Evolutionary conservation across 2,113 vertebrate species (phyloP).

Genomic region (Chaetodon trifascialis): DNA sequence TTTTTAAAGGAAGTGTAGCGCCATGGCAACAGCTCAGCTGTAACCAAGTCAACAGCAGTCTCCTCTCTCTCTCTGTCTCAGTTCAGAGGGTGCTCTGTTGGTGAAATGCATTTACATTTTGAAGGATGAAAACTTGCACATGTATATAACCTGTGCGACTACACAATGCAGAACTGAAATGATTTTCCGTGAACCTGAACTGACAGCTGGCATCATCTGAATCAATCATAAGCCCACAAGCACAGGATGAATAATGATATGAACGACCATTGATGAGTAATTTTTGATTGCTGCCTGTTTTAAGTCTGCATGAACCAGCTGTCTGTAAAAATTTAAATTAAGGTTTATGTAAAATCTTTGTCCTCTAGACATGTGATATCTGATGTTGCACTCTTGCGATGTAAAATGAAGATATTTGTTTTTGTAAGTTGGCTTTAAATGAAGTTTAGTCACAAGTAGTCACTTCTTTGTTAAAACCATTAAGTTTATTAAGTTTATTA

Average conservation of each 20-base stretch:
- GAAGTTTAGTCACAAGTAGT: too few species aligned
- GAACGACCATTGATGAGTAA: neutral
- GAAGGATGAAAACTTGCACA: neutral
- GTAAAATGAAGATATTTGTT: neutral
- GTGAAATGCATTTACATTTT: conserved; percentile 7
- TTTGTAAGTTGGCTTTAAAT: neutral
- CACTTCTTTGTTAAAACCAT: neutral
- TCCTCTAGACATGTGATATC: neutral
- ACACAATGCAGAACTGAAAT: neutral
- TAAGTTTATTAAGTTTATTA: too few species aligned
- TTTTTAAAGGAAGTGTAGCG: conserved; percentile 28
- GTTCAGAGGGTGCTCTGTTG: conserved; percentile 15
- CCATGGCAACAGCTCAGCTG: conserved; percentile 59
- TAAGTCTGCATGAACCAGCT: neutral
- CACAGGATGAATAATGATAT: conserved; percentile 1
- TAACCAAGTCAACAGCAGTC: conserved; percentile 10
- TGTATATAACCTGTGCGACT: neutral
- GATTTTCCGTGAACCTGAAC: neutral
- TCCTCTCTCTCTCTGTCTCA: conserved; percentile 7
- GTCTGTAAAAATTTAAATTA: neutral
- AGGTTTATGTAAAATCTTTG: neutral
- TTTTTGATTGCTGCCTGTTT: neutral
- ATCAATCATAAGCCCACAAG: conserved; percentile 3
- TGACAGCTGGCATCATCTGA: neutral
- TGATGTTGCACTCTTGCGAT: neutral